Base-by-base conservation (phyloP, 2,797 vertebrate species). In the Xenops minutus region DNA sequence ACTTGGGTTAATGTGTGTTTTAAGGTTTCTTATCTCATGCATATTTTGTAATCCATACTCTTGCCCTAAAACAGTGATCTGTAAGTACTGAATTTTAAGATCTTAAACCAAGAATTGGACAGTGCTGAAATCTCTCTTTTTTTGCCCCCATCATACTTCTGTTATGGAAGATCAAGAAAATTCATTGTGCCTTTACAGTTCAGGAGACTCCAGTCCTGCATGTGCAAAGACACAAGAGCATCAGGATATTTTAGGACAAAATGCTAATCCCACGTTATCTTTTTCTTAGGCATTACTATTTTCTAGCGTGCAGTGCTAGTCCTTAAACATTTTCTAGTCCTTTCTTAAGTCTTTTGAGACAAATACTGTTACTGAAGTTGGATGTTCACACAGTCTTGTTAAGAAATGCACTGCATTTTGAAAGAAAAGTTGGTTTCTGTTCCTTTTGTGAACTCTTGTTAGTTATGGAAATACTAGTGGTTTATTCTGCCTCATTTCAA, bases 401-500 rank as follows among this genome's bases (percentile, higher is more conserved):
- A 80, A 87, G 75, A 85, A 88, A 81, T n/a, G 39, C 67, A 73
- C 54, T 62, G 64, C 61, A 41, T 92, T 92, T 92, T 78, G n/a
- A 75, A 96, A 90, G 62, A 85, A 39, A 77, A 91, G 63, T 82
- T 80, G 37, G 39, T 90, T 94, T 93, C 78, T 93, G 67, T 95
- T 96, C 61, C 61, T 85, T 88, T 75, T 85, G 30, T 81, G 86
- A 89, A 41, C 72, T 82, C 48, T 5, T 72, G 67, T 81, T 86
- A 92, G 66, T 91, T 89, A 43, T 93, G 80, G 87, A 94, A 93
- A 94, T 93, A 59, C 44, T 68, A 84, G 49, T 88, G 46, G 95
- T 95, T 88, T 95, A 64, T 95, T 95, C 82, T 90, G 84, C 86
- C 97, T 72, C 54, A 5, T 96, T 97, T 92, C 94, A 94, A 95